Evolutionary conservation across 2,888 invertebrate genomes (phyloP).

Genomic region (Julus scanicus): DNA sequence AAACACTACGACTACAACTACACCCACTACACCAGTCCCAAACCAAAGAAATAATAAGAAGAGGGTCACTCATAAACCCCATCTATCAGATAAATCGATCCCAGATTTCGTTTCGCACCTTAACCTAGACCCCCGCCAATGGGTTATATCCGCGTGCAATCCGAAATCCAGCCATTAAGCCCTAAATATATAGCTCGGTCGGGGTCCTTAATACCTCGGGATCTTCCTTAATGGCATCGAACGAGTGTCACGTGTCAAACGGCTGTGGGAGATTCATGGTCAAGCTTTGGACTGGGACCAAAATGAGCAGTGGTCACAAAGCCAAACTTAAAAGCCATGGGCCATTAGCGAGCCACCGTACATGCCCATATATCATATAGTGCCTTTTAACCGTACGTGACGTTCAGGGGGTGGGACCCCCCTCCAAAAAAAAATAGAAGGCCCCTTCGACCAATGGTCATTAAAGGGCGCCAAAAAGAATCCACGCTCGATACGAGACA

Average conservation of each 20-base stretch:
- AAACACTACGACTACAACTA: too few species aligned
- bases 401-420: background rate
- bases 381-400: background rate
- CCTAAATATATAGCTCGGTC: conserved; percentile 11
- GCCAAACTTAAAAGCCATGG: background rate
- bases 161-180: background rate
- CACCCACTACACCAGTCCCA: too few species aligned
- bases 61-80: too few species aligned
- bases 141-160: background rate
- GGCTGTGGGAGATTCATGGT: conserved; percentile 24
- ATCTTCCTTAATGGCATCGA: conserved; percentile 35
- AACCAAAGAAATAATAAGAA: too few species aligned
- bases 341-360: conserved; percentile 12
- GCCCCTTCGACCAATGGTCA: conserved; percentile 20
- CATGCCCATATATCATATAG: conserved; percentile 21
- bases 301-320: conserved; percentile 15
- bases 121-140: background rate
- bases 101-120: background rate
- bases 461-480: conserved; percentile 43
- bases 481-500: conserved; percentile 26
- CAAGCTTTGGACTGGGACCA: background rate
- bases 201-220: background rate
- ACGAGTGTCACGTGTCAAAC: conserved; percentile 41
- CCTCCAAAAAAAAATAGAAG: background rate
- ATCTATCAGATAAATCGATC: background rate